Percentiles rank a stretch among this genome's conserved stretches.
Evolutionary conservation across 2,888 invertebrate genomes (phyloP).

Genomic region (Ganaspis brasiliensis): DNA sequence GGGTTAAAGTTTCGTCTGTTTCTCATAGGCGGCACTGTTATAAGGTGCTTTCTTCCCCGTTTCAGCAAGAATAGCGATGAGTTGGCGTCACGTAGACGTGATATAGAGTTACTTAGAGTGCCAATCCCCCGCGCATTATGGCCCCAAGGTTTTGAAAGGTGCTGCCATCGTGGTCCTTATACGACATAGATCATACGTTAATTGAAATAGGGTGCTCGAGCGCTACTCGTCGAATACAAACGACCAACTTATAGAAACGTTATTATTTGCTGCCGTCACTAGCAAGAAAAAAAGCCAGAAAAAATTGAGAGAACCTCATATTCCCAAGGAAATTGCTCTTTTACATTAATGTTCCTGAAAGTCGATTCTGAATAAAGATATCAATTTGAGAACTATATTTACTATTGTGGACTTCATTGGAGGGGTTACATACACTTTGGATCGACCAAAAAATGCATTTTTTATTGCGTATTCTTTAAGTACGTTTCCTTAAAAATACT

Average conservation of each 20-base stretch:
- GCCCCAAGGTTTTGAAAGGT: slow-evolving; percentile 75
- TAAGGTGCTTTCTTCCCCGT: slow-evolving; percentile 66
- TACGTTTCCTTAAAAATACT: too few species aligned
- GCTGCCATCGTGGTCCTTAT: slow-evolving; percentile 72
- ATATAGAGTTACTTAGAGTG: slow-evolving; percentile 80
- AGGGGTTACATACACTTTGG: too few species aligned
- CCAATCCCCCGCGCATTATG: slow-evolving; percentile 76
- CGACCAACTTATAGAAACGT: slow-evolving; percentile 80
- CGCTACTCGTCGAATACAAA: slow-evolving; percentile 79
- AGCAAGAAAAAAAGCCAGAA: slow-evolving; percentile 44
- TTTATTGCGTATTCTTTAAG: too few species aligned
- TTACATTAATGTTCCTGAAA: neutral
- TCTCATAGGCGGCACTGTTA: slow-evolving; percentile 41
- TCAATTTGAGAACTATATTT: too few species aligned
- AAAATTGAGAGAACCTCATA: slow-evolving; percentile 22
- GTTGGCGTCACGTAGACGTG: slow-evolving; percentile 78
- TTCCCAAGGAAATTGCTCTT: slow-evolving; percentile 56
- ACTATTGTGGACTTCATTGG: too few species aligned
- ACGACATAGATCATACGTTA: slow-evolving; percentile 81
- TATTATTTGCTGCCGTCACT: slow-evolving; percentile 76
- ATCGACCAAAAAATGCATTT: too few species aligned
- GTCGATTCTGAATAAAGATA: slow-evolving; percentile 45
- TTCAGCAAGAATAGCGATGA: slow-evolving; percentile 62
- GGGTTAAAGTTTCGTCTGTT: slow-evolving; percentile 44
- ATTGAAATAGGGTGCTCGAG: slow-evolving; percentile 79